These are phyloP conservation scores for Augochlora pura DNA, from an alignment of 1,140 invertebrate species.

Conservation along the genomic window DNA sequence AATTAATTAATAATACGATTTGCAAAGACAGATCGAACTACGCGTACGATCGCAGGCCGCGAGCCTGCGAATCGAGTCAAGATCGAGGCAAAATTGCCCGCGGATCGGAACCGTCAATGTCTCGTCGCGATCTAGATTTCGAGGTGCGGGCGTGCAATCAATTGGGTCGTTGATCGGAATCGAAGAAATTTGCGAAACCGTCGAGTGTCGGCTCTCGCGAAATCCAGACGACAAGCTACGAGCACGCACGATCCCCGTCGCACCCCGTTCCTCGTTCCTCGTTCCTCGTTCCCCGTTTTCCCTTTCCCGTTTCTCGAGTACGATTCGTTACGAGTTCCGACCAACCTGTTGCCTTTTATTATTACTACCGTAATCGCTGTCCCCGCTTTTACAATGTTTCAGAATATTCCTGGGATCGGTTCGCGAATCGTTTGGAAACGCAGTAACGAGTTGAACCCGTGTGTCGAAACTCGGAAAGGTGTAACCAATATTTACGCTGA, in stretches of 20 bases:
- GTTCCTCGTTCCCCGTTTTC: too few species aligned
- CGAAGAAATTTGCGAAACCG: neutral
- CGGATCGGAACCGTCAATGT: neutral
- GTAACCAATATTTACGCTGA: neutral
- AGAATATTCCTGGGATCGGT: too few species aligned
- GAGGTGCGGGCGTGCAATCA: neutral
- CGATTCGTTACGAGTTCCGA: neutral
- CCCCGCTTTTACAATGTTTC: too few species aligned
- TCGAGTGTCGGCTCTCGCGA: neutral
- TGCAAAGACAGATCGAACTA: too few species aligned
- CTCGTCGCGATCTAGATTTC: neutral
- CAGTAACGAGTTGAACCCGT: too few species aligned
- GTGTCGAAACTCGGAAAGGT: too few species aligned
- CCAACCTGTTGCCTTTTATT: constrained; percentile 18
- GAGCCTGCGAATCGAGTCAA: neutral
- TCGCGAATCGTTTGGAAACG: too few species aligned
- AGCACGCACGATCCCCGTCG: neutral
- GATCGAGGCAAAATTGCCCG: neutral
- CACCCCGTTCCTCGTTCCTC: too few species aligned
- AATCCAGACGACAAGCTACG: neutral
- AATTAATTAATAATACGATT: too few species aligned
- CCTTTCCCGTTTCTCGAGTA: too few species aligned
- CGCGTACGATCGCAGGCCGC: too few species aligned
- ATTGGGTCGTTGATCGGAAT: neutral
- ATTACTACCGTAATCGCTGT: neutral